Evolutionary conservation across 2,113 vertebrate species (phyloP), one percentile per base, ranked within the genome.

Genomic region (Fregetta grallaria): DNA sequence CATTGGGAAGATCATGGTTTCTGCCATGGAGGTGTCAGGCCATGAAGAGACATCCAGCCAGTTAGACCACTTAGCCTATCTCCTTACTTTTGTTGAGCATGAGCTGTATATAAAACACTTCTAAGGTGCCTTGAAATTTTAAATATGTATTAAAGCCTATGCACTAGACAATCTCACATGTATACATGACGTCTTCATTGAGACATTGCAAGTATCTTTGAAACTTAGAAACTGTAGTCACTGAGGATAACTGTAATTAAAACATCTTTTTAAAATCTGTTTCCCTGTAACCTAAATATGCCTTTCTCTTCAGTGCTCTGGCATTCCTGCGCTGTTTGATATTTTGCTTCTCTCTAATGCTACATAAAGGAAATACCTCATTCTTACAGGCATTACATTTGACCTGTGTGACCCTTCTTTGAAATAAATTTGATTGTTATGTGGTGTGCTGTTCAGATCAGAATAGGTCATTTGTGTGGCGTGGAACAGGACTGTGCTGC

Each of bases 371-470:
- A 92, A 95, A 76, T 83, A 73, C 42, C 76, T 94, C 74, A 78
- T 96, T 90, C 50, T 88, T 91, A 67, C 95, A 94, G 56, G 67
- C 38, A 77, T 62, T 90, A 78, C 90, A 63, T 97, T 96, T 97
- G 89, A 89, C 90, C 88, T 65, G 17, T 11, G 4, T 12, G 23
- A 85, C 76, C 71, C 89, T 83, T 29, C 84, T 96, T 94, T 94
- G 78, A 95, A 95, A 94, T 95, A 91, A 92, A 92, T 97, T 95
- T 87, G 49, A 95, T 94, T 95, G 76, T 95, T 91, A 92, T 94
- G 38, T 92, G 58, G 44, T 96, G 30, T 92, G 92, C 80, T 88
- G 68, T 84, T 94, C 89, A 71, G 61, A 96, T 94, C 75, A 94
- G 84, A 96, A 88, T 82, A 95, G 95, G 45, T 86, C 89, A 76